Base-by-base conservation (phyloP, 2,113 vertebrate genomes). In the Carassius auratus region DNA sequence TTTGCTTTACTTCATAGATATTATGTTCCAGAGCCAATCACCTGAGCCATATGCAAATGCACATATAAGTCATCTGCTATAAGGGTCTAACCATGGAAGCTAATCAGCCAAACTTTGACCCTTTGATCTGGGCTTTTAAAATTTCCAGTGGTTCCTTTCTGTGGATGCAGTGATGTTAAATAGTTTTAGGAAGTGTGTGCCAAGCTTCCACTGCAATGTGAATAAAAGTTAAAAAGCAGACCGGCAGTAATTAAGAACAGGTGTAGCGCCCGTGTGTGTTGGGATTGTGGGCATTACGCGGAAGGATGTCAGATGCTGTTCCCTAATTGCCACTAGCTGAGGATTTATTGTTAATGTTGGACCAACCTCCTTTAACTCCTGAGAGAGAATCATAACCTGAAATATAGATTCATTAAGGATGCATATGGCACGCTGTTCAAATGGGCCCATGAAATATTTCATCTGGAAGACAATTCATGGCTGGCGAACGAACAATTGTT, bases 371-470 rank as follows among this genome's bases (percentile, higher is more conserved):
- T 83, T 83, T 74, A 83, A 88, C 19, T 86, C 86, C 79, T 86
- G 62, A 87, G 86, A 74, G 86, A 84, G 78, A 90, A 89, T 83
- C 66, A 86, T 87, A 85, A 86, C 76, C 82, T 90, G 84, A 90
- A 89, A 90, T 89, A 89, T 86, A 88, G 89, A 90, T 85, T 88
- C 80, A 89, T 91, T 90, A 89, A 88, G 89, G 88, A 91, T 88
- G 89, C 89, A 87, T 91, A 88, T 88, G 88, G 88, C 50, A 86
- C 62, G 78, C 66, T 61, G 80, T 89, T 91, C 84, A 86, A 87
- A 90, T 84, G 64, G 45, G 64, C 42, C 52, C 76, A 84, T 89
- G 86, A 86, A 88, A 83, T 86, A 90, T 87, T 82, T 81, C 73
- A 84, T 83, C 48, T 84, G 75, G 77, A 66, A 83, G 78, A 87